Conservation (phyloP, 2,113 vertebrate species). For the Neogobius melanostomus region DNA sequence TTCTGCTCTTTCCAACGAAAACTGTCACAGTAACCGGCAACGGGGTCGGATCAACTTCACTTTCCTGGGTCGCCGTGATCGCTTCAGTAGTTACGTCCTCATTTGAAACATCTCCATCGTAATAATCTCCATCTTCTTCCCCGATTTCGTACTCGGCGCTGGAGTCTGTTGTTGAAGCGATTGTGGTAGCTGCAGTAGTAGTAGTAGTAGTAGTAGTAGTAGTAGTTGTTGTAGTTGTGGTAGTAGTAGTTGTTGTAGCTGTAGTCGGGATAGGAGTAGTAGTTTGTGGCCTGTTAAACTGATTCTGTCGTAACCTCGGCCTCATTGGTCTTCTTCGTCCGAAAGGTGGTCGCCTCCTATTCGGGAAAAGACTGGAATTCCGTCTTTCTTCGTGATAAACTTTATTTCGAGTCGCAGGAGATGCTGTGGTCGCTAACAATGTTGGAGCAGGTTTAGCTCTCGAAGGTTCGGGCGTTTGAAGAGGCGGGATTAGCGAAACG, state of each 20-base stretch:
- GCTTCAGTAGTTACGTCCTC: conserved; percentile 32
- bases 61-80: conserved; percentile 17
- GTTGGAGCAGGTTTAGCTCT: conserved; percentile 3
- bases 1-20: conserved; percentile 15
- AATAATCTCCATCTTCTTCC: conserved; percentile 35
- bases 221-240: neutral
- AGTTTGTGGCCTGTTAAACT: conserved; percentile 42
- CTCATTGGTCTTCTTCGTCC: conserved; percentile 66
- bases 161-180: conserved; percentile 38
- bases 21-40: conserved; percentile 6
- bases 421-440: conserved; percentile 24
- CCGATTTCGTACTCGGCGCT: conserved; percentile 44
- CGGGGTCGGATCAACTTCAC: conserved; percentile 22
- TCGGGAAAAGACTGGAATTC: conserved; percentile 43
- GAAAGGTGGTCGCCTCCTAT: conserved; percentile 63
- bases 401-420: conserved; percentile 26
- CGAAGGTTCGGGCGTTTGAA: conserved; percentile 31
- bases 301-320: conserved; percentile 51
- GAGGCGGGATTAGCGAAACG: conserved; percentile 12
- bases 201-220: conserved; percentile 27
- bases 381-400: conserved; percentile 35
- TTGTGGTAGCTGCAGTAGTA: conserved; percentile 21
- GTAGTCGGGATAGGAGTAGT: conserved; percentile 26
- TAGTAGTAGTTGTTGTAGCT: conserved; percentile 10
- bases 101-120: conserved; percentile 41